phyloP scores from a whole-genome alignment of 2,113 vertebrate genomes.

The Gymnorhina tibicen region DNA sequence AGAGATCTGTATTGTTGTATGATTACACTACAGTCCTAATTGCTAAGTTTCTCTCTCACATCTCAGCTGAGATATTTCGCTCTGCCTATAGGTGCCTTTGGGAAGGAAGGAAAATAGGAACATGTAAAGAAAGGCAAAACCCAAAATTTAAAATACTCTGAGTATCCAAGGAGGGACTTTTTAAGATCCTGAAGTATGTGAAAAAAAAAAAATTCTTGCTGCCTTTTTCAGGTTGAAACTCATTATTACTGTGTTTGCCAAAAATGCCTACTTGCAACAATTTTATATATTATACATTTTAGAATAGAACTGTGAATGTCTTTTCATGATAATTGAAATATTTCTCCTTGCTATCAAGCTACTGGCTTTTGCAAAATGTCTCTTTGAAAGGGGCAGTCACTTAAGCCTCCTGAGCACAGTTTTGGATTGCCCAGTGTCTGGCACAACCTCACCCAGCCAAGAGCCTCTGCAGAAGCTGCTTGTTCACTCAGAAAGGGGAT shows the following conservation, averaged over 20 bases:
- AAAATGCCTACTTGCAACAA: constrained; percentile 1
- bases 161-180: neutral
- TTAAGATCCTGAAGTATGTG: neutral
- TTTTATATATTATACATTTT: neutral
- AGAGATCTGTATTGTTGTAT: neutral
- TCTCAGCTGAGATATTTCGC: neutral
- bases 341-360: neutral
- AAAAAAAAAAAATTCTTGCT: neutral
- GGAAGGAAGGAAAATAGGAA: neutral
- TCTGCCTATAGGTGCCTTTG: constrained; percentile 31
- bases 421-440: neutral
- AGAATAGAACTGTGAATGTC: neutral
- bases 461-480: neutral
- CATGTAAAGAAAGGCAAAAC: neutral
- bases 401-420: neutral
- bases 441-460: neutral
- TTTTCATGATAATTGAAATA: neutral
- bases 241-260: constrained; percentile 3
- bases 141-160: neutral
- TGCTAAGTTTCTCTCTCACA: constrained; percentile 6
- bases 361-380: neutral
- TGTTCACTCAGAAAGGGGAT: rapidly evolving
- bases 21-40: neutral
- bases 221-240: constrained; percentile 39
- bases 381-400: neutral